These are phyloP conservation scores for Linyphia triangularis DNA, from an alignment of 2,888 invertebrate genomes.

Conservation along the genomic window DNA sequence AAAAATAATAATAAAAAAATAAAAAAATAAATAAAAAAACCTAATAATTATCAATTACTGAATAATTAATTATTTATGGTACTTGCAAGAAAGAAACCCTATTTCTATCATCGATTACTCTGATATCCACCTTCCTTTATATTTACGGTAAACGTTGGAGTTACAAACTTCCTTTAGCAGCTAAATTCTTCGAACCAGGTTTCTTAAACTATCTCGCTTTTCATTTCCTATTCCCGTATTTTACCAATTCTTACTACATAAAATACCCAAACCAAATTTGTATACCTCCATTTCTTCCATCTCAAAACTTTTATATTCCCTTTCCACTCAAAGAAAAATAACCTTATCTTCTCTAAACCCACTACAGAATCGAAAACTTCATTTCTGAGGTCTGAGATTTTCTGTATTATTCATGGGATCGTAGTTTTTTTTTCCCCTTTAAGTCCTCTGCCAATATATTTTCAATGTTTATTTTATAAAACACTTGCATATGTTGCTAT, in stretches of 20 bases:
- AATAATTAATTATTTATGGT: too few species aligned
- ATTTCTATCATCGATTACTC: too few species aligned
- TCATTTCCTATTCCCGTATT: background rate
- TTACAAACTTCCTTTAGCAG: background rate
- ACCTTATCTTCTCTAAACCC: background rate
- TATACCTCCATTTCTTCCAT: background rate
- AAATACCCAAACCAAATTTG: background rate
- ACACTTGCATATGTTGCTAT: background rate
- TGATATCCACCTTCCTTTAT: too few species aligned
- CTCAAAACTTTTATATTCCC: background rate
- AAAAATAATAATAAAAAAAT: too few species aligned
- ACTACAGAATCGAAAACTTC: constrained; percentile 5
- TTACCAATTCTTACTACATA: background rate
- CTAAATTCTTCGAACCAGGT: background rate
- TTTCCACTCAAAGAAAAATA: background rate
- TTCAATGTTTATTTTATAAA: background rate
- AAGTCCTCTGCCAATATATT: background rate
- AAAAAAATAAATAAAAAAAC: too few species aligned
- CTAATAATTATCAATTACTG: too few species aligned
- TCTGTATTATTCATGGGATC: background rate
- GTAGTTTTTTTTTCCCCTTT: background rate
- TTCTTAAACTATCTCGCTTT: background rate
- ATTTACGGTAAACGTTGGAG: background rate
- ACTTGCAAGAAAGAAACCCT: too few species aligned
- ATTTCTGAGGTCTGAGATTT: background rate